Base-by-base conservation (phyloP, 2,888 invertebrate genomes). In the Oegoconia quadripuncta region DNA sequence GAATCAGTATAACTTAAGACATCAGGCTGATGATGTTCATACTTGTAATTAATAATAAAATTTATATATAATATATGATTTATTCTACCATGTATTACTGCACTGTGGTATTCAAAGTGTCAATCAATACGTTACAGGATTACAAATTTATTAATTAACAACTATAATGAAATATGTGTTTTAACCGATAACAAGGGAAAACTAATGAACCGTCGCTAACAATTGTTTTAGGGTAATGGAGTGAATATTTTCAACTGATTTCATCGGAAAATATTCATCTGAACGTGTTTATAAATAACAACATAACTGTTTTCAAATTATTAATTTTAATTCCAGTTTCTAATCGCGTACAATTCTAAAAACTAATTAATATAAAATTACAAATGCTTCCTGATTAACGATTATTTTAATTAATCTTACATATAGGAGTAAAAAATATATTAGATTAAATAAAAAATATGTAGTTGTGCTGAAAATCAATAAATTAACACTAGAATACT, bases 21-120 rank as follows among this genome's bases (percentile, higher is more conserved):
- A n/a, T n/a, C n/a, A n/a, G n/a, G n/a, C n/a, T n/a, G n/a, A n/a
- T n/a, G n/a, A n/a, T n/a, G n/a, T n/a, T n/a, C n/a, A n/a, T n/a
- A n/a, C n/a, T n/a, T n/a, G n/a, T n/a, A n/a, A n/a, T n/a, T 6
- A 23, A 23, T 23, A 6, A 23, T 20, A 20, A 20, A 20, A 20
- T 7, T 20, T 20, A 7, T 6, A 6, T 7, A 20, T 3, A 20
- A 6, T 20, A 7, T 20, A 6, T 23, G 6, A 13, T 3, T 26
- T 12, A 6, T 27, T 27, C 14, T 27, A 13, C 8, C 13, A 26
- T 26, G 14, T 27, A 13, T 23, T n/a, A n/a, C n/a, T n/a, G n/a
- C n/a, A n/a, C 26, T 13, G 13, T 27, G 27, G 14, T 27, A 69
- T 86, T 83, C 83, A 86, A 82, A 86, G 86, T 86, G 86, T 84